Conservation (phyloP, 2,113 vertebrate species). For the Ptychochromis oligacanthus region DNA sequence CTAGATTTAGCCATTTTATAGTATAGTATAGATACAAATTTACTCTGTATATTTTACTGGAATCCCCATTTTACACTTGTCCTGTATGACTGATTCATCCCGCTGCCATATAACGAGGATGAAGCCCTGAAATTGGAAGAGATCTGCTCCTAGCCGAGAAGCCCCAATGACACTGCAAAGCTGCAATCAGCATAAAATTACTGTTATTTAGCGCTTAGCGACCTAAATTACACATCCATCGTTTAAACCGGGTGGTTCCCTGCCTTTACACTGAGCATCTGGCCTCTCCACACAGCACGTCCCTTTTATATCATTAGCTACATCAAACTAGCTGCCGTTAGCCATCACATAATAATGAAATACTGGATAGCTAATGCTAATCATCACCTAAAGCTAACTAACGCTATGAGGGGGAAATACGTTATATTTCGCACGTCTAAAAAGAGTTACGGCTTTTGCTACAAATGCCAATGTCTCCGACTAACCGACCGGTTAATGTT, state of each 20-base stretch:
- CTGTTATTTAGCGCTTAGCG: background rate
- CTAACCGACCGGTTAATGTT: background rate
- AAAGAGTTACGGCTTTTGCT: background rate
- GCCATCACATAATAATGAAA: slow-evolving; percentile 34
- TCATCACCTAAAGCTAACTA: background rate
- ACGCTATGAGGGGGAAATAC: background rate
- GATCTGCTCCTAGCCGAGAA: background rate
- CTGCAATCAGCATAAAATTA: background rate
- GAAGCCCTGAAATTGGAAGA: background rate
- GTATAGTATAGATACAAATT: too few species aligned
- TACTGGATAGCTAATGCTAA: slow-evolving; percentile 21
- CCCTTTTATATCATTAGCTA: slow-evolving; percentile 15
- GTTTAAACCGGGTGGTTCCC: slow-evolving; percentile 30
- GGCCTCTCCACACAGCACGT: slow-evolving; percentile 12
- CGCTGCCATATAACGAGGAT: background rate
- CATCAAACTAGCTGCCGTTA: slow-evolving; percentile 36
- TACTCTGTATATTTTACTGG: background rate
- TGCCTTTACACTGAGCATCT: slow-evolving; percentile 32
- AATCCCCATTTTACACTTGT: background rate
- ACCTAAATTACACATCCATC: background rate
- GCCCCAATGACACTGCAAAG: slow-evolving; percentile 21
- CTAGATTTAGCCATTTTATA: too few species aligned
- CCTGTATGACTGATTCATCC: background rate
- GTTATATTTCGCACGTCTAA: background rate
- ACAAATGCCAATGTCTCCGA: background rate